Percentiles rank a stretch among this genome's conserved stretches.
These are phyloP conservation scores for Noctua janthe DNA, from an alignment of 2,888 invertebrate species.

Conservation along the genomic window DNA sequence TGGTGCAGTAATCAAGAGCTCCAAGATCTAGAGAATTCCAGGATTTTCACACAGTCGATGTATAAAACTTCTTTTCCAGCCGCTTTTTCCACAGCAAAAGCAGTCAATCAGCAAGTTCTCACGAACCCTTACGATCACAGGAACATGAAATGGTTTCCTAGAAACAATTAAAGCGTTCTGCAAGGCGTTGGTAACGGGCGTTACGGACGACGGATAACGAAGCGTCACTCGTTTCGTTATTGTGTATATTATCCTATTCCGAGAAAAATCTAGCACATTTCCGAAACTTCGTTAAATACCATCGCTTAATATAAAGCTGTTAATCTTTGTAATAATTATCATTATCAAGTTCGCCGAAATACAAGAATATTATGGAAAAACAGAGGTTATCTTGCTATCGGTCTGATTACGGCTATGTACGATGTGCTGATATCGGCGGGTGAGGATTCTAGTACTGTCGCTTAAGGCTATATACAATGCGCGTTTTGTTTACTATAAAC, in stretches of 20 bases:
- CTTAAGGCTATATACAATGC: constrained; percentile 8
- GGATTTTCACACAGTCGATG: no score
- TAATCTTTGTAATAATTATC: constrained; percentile 54
- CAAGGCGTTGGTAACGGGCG: constrained; percentile 11
- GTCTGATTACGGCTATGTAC: constrained; percentile 50
- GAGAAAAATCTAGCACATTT: constrained; percentile 9
- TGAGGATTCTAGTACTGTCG: neutral
- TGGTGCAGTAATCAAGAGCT: neutral
- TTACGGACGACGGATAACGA: constrained; percentile 23
- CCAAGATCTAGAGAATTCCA: neutral
- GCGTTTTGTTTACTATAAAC: neutral
- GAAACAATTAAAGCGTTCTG: constrained; percentile 28
- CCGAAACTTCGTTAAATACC: constrained; percentile 20
- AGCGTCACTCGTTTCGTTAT: constrained; percentile 1
- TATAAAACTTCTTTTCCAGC: neutral
- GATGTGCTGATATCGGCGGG: neutral
- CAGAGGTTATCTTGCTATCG: constrained; percentile 57
- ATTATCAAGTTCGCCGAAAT: constrained; percentile 58
- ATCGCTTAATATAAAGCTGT: constrained; percentile 6
- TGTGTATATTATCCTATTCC: constrained; percentile 1
- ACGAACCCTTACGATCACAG: constrained; percentile 7
- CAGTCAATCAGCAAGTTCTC: neutral
- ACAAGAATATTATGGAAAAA: constrained; percentile 60
- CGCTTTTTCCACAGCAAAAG: neutral
- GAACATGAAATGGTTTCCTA: constrained; percentile 10